Conservation (phyloP, 2,888 invertebrate genomes). For the Gisinianus flammeolus region DNA sequence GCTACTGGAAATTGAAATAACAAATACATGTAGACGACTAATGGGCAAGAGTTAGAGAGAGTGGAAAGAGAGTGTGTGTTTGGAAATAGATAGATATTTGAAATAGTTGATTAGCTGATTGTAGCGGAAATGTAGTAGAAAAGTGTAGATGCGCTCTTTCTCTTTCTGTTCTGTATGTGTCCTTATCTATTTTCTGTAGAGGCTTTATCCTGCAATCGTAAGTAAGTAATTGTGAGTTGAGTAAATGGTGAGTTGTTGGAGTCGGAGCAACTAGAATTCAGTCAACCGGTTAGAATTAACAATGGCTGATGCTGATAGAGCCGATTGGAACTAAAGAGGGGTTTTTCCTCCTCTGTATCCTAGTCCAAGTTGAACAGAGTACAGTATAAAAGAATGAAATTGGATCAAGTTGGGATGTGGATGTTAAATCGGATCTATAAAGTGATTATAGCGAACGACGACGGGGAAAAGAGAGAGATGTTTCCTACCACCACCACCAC, state of each 20-base stretch:
- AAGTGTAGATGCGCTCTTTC: background rate
- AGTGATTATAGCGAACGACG: conserved; percentile 5
- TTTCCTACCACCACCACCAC: background rate
- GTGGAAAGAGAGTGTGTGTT: conserved; percentile 6
- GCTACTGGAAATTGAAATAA: background rate
- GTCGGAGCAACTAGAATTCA: background rate
- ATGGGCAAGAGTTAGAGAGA: background rate
- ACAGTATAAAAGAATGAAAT: conserved; percentile 16
- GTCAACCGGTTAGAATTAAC: conserved; percentile 20
- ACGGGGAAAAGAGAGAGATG: background rate
- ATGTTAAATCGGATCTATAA: conserved; percentile 16
- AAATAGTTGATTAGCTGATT: background rate
- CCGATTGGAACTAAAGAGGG: background rate
- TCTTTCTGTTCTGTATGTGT: background rate
- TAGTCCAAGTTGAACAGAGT: background rate
- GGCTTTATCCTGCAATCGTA: background rate
- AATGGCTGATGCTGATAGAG: conserved; percentile 5
- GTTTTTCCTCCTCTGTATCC: background rate
- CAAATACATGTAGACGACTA: background rate
- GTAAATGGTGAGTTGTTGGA: conserved; percentile 11
- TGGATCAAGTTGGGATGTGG: conserved; percentile 23
- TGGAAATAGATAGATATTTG: background rate
- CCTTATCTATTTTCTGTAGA: background rate
- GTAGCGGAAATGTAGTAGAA: no score
- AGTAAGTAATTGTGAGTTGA: conserved; percentile 15